phyloP scores from a whole-genome alignment of 2,888 invertebrate species.

The Timema cristinae region DNA sequence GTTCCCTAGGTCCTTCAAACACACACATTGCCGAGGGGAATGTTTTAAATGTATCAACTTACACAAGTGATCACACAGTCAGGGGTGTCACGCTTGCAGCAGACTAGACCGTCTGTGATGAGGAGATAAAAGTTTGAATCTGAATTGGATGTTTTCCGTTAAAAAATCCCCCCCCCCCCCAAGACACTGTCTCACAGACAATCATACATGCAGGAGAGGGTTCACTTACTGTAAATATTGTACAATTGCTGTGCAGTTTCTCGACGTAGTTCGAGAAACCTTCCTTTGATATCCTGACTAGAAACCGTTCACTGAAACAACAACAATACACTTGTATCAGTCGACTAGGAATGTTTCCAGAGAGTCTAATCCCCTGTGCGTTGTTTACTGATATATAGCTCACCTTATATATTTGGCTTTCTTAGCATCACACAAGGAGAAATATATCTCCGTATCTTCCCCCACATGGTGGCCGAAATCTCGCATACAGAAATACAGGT shows the following conservation, averaged over 20 bases:
- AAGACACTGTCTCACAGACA: too few relatives aligned
- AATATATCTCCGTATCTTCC: slow-evolving; percentile 82
- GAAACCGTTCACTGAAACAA: slow-evolving; percentile 70
- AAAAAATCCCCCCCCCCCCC: too few relatives aligned
- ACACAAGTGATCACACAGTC: neutral
- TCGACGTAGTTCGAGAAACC: slow-evolving; percentile 88
- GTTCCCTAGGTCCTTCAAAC: slow-evolving; percentile 69
- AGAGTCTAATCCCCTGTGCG: neutral
- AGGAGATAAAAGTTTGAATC: neutral
- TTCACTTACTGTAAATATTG: slow-evolving; percentile 74
- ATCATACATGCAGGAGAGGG: too few relatives aligned
- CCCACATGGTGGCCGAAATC: slow-evolving; percentile 85
- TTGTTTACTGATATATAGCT: slow-evolving; percentile 19
- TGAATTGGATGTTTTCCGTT: neutral
- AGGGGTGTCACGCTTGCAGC: too few relatives aligned
- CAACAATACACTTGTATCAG: slow-evolving; percentile 22
- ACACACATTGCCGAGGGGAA: too few relatives aligned
- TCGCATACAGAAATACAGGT: slow-evolving; percentile 82
- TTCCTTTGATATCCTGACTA: slow-evolving; percentile 83
- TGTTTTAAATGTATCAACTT: too few relatives aligned
- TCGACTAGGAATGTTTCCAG: neutral
- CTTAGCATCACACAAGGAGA: slow-evolving; percentile 79
- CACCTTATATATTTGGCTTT: slow-evolving; percentile 69
- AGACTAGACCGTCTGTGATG: too few relatives aligned
- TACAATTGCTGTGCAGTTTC: slow-evolving; percentile 81